Evolutionary conservation across 2,888 invertebrate species (phyloP).

Genomic region (Timandra comae): DNA sequence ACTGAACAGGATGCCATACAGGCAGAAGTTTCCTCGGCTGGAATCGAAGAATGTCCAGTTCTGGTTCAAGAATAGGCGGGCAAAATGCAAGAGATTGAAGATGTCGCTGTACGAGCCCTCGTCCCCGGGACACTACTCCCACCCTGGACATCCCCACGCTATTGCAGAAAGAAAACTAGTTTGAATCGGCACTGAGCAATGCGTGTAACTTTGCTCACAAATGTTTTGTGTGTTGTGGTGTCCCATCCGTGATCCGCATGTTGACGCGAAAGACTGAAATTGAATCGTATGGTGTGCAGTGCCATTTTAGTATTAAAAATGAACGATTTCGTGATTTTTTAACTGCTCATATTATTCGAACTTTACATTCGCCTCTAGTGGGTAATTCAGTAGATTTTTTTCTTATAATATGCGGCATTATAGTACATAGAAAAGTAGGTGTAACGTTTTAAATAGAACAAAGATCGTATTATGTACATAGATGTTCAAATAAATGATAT

Average conservation of each 20-base stretch:
- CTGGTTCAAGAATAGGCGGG: constrained; percentile 99
- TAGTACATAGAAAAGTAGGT: constrained; percentile 16
- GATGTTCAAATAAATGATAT: constrained; percentile 37
- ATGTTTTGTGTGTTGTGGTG: constrained; percentile 29
- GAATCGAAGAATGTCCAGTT: constrained; percentile 99
- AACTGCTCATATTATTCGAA: constrained; percentile 48
- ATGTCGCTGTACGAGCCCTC: constrained; percentile 90
- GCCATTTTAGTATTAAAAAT: constrained; percentile 71
- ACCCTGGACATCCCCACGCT: constrained; percentile 73
- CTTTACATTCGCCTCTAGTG: constrained; percentile 35
- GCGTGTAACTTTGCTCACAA: constrained; percentile 15
- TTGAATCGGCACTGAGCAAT: constrained; percentile 26
- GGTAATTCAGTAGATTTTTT: constrained; percentile 33
- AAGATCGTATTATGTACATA: constrained; percentile 42
- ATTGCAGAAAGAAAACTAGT: constrained; percentile 72
- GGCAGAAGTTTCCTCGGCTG: constrained; percentile 98
- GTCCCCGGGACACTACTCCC: constrained; percentile 78
- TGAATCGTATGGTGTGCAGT: constrained; percentile 65
- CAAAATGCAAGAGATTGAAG: constrained; percentile 97
- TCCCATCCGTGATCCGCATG: constrained; percentile 32
- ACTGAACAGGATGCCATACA: constrained; percentile 96
- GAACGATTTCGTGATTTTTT: no score
- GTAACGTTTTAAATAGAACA: constrained; percentile 28
- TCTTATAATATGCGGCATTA: constrained; percentile 28
- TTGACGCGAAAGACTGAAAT: constrained; percentile 66